Base-by-base conservation (phyloP, 2,888 invertebrate species). In the Cyaniris semiargus region DNA sequence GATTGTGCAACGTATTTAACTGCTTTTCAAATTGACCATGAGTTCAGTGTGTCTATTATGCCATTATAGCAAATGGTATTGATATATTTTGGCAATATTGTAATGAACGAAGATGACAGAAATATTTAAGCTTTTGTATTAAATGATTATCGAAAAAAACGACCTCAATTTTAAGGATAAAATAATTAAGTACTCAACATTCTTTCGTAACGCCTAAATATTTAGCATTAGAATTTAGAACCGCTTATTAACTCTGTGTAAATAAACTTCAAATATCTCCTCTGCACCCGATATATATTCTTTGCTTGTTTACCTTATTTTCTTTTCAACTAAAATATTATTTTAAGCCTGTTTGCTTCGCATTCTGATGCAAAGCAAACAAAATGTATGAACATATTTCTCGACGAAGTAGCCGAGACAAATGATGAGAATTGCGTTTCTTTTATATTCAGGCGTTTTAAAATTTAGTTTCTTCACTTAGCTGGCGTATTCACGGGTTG, bases 351-450 rank as follows among this genome's bases (percentile, higher is more conserved):
- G 66, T 66, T 66, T 74, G 53, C 53, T 53, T 74, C 48, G 21
- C 38, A 72, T 48, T 27, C 27, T 15, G 74, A 74, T 38, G 27
- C 38, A 70, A 70, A 48, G 60, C 75, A 75, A 75, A 48, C 48
- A 75, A 75, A 75, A 27, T 18, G 6, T 18, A 58, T n/a, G 58
- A 58, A 75, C n/a, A 75, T 18, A 23, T 23, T 48, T 75, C 31
- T 10, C 4, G 23, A 58, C 31, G n/a, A 21, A 5, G 27, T 56
- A 53, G n/a, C 8, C 8, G 31, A 18, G 31, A 31, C 31, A 48
- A 48, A 76, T 76, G 60, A 76, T 48, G n/a, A 44, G 44, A 48
- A 10, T 38, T 38, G 70, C 76, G 7, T 76, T 76, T 76, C 76
- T 70, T 76, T 76, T 23, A 48, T 44, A 70, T 70, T 70, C 76